Base-by-base conservation (phyloP, 2,888 invertebrate species). In the Tinea semifulvella region DNA sequence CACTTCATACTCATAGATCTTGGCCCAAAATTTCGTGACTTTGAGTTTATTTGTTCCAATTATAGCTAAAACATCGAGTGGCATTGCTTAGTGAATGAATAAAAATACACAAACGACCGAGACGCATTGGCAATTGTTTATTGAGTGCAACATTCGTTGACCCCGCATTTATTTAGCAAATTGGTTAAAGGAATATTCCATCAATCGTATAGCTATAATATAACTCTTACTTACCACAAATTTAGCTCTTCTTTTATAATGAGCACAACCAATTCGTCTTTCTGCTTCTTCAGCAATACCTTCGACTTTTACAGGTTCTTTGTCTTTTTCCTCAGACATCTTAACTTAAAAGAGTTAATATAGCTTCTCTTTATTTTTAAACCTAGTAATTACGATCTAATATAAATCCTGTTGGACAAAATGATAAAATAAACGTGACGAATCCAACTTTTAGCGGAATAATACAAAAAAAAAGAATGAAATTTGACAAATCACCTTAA, bases 201-300 rank as follows among this genome's bases (percentile, higher is more conserved):
- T 19, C 8, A 43, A n/a, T 45, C 27, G 11, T 39, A 42, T 39
- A 25, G 42, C 49, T 35, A 28, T n/a, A 26, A 26, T n/a, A 5
- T 3, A 3, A 44, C 26, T 46, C 35, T 7, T 48, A 81, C 89
- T 86, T 81, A 92, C 92, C 81, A 93, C 91, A 74, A 93, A 91
- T 79, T 92, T 91, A 42, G 91, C 91, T 66, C 90, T 88, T 58
- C 93, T 84, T 66, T 91, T 90, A 63, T 93, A 93, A 76, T 93
- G 93, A 54, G 87, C 86, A 73, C 93, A 93, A 47, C 93, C 93
- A 52, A 85, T 72, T 17, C 82, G 76, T 67, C 85, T 81, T 58
- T 76, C 76, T 50, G 53, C 18, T 20, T 31, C 43, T 36, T 38
- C 45, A 16, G 25, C 10, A 36, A 20, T 26, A 11, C 2, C 26